Conservation (phyloP, 64 coral and sea anemone genomes). For the Montipora foliosa region DNA sequence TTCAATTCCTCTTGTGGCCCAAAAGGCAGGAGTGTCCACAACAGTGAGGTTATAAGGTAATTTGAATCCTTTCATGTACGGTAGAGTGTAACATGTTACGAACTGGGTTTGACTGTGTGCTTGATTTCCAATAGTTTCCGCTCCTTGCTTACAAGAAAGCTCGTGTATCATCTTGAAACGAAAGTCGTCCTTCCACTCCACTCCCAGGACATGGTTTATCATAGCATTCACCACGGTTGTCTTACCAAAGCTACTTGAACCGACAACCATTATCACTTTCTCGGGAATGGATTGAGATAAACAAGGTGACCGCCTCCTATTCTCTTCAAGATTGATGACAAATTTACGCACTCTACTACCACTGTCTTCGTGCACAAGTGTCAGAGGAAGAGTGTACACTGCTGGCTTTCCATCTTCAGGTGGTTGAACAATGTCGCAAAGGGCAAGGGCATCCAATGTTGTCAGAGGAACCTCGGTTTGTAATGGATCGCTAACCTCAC, state of each 20-base stretch:
- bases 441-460: constrained; percentile 7
- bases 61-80: constrained; percentile 33
- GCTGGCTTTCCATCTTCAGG: constrained; percentile 25
- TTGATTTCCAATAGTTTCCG: constrained; percentile 35
- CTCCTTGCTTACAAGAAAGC: constrained; percentile 53
- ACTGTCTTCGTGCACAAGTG: constrained; percentile 29
- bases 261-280: constrained; percentile 66
- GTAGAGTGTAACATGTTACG: constrained; percentile 61
- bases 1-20: constrained; percentile 57
- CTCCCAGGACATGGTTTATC: constrained; percentile 65
- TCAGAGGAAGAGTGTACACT: constrained; percentile 25
- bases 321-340: not conserved
- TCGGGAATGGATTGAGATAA: not conserved
- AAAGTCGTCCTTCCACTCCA: constrained; percentile 45
- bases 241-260: constrained; percentile 53
- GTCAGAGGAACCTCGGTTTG: not conserved
- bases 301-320: not conserved
- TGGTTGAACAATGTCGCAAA: not conserved
- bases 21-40: not conserved
- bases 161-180: constrained; percentile 72
- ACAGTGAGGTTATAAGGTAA: constrained; percentile 52
- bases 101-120: constrained; percentile 57
- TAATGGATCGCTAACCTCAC: not conserved
- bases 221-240: constrained; percentile 51
- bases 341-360: not conserved